These are phyloP conservation scores for Alosa alosa DNA, from an alignment of 2,113 vertebrate species.

Conservation along the genomic window DNA sequence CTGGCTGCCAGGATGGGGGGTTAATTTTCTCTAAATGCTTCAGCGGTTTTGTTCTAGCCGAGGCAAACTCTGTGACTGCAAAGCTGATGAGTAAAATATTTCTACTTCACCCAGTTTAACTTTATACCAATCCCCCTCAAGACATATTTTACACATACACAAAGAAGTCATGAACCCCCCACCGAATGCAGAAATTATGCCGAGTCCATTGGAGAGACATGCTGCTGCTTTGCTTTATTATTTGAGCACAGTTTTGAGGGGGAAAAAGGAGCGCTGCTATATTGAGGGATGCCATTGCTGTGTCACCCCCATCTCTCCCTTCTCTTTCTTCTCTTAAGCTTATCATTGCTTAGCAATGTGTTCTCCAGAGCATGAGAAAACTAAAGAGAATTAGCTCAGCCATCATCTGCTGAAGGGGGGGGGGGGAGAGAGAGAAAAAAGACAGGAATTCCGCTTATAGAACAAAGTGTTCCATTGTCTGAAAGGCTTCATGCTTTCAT, in stretches of 20 bases:
- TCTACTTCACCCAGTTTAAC: slow-evolving; percentile 99
- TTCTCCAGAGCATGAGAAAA: slow-evolving; percentile 92
- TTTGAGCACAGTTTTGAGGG: slow-evolving; percentile 92
- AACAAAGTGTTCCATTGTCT: slow-evolving; percentile 79
- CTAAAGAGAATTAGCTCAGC: slow-evolving; percentile 99
- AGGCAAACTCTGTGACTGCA: slow-evolving; percentile 99
- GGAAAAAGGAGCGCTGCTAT: slow-evolving; percentile 83
- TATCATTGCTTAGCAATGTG: slow-evolving; percentile 93
- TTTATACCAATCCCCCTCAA: slow-evolving; percentile 99
- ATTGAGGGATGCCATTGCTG: slow-evolving; percentile 84
- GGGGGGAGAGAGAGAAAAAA: slow-evolving; percentile 90
- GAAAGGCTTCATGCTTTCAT: slow-evolving; percentile 19
- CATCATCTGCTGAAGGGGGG: slow-evolving; percentile 91
- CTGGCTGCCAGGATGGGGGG: slow-evolving; percentile 99
- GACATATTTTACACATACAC: slow-evolving; percentile 91
- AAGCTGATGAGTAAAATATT: slow-evolving; percentile 99
- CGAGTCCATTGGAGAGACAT: slow-evolving; percentile 85
- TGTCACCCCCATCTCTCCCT: slow-evolving; percentile 72
- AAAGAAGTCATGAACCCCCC: slow-evolving; percentile 79
- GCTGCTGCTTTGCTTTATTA: slow-evolving; percentile 84
- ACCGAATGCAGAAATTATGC: slow-evolving; percentile 88
- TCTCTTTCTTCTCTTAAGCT: slow-evolving; percentile 79
- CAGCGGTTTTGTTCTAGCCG: slow-evolving; percentile 99
- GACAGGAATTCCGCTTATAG: slow-evolving; percentile 90
- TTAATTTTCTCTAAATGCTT: slow-evolving; percentile 99